phyloP scores from a whole-genome alignment of 2,113 vertebrate genomes.

The Pteropus alecto region DNA sequence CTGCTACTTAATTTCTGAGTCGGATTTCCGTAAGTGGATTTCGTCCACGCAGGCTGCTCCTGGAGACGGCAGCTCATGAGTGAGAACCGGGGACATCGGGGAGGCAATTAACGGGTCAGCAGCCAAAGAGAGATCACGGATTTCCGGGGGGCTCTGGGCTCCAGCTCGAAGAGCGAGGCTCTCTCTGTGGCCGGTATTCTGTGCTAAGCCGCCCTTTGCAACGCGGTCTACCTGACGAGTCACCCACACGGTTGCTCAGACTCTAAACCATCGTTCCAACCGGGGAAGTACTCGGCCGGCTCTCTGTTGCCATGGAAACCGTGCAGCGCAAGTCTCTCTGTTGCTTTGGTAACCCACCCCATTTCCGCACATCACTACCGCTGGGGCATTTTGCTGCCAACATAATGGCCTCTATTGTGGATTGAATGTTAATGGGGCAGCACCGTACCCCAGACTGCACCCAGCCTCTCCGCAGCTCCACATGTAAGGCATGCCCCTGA shows the following conservation, averaged over 20 bases:
- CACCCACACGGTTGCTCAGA: background rate
- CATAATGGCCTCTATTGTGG: slow-evolving; percentile 73
- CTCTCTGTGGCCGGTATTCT: background rate
- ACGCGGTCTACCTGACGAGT: background rate
- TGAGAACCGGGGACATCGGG: background rate
- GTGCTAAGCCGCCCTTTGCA: background rate
- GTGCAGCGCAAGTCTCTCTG: slow-evolving; percentile 73
- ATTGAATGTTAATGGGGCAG: slow-evolving; percentile 68
- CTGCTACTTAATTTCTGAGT: background rate
- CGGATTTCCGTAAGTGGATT: background rate
- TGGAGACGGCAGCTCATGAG: background rate
- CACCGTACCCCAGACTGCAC: background rate
- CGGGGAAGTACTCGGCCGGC: slow-evolving; percentile 61
- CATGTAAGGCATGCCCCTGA: background rate
- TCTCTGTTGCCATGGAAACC: slow-evolving; percentile 83
- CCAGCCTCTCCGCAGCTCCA: background rate
- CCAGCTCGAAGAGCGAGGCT: background rate
- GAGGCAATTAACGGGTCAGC: background rate
- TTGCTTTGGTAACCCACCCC: slow-evolving; percentile 83
- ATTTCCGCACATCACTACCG: slow-evolving; percentile 70
- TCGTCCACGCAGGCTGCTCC: background rate
- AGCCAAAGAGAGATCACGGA: background rate
- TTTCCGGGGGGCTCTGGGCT: background rate
- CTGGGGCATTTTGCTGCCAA: slow-evolving; percentile 72
- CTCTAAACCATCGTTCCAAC: slow-evolving; percentile 62